Percentiles rank a stretch among this genome's conserved stretches.
Evolutionary conservation across 2,113 vertebrate genomes (phyloP).

Genomic region (Myxocyprinus asiaticus): DNA sequence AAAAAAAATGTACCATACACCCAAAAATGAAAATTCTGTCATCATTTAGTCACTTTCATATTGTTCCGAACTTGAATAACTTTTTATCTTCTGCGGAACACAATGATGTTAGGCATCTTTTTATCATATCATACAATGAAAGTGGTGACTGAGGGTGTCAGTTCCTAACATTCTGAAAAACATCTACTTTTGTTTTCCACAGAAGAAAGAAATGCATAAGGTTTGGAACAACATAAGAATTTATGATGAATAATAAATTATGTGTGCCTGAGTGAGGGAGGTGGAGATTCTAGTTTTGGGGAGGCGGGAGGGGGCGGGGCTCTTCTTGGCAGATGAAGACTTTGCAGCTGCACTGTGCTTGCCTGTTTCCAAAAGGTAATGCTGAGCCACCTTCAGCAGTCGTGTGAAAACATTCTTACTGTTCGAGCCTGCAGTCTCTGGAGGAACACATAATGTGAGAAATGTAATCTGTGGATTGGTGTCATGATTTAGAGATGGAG

Average conservation of each 20-base stretch:
- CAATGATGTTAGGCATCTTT: too few relatives aligned
- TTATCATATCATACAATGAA: too few relatives aligned
- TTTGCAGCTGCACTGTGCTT: constrained; percentile 43
- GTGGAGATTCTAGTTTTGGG: constrained; percentile 46
- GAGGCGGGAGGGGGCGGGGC: constrained; percentile 16
- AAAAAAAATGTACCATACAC: too few relatives aligned
- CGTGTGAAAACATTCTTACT: constrained; percentile 59
- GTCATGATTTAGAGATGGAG: not conserved
- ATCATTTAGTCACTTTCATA: too few relatives aligned
- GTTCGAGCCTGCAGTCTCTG: constrained; percentile 42
- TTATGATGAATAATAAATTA: too few relatives aligned
- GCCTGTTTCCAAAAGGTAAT: constrained; percentile 56
- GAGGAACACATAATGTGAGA: not conserved
- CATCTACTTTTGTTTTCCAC: too few relatives aligned
- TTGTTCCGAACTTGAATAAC: too few relatives aligned
- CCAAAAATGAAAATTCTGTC: too few relatives aligned
- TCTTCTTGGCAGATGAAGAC: constrained; percentile 40
- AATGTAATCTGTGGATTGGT: not conserved
- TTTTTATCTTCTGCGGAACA: too few relatives aligned
- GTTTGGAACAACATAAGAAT: not conserved
- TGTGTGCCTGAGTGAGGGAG: constrained; percentile 61
- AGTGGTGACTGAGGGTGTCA: too few relatives aligned
- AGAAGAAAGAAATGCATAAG: too few relatives aligned
- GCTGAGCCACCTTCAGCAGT: constrained; percentile 62
- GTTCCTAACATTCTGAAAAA: too few relatives aligned